Conservation (phyloP, 1,140 invertebrate genomes). For the Pogonognathellus flavescens region DNA sequence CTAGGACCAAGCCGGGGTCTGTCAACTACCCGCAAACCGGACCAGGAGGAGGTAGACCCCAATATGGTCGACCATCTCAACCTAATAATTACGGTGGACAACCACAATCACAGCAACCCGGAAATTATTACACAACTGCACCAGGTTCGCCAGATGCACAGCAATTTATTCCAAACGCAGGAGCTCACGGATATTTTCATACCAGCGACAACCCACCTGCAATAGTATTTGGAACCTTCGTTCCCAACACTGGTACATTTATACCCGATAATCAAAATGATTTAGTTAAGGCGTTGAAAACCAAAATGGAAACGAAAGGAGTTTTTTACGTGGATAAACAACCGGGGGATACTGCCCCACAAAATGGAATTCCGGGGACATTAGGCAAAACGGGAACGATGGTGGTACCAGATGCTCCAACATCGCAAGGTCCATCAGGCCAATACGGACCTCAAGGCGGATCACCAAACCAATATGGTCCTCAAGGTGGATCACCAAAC, state of each 20-base stretch:
- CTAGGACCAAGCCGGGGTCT: neutral
- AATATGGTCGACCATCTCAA: neutral
- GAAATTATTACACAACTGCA: neutral
- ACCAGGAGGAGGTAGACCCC: neutral
- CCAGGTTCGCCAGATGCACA: neutral
- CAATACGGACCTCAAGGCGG: neutral
- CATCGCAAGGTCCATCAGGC: neutral
- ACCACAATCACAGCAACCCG: neutral
- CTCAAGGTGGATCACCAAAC: neutral
- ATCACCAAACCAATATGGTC: neutral
- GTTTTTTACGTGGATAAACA: neutral
- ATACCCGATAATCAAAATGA: neutral
- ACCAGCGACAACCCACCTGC: neutral
- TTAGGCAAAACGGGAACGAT: neutral
- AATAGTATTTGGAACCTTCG: neutral
- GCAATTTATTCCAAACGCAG: neutral
- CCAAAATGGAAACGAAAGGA: neutral
- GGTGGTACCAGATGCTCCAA: neutral
- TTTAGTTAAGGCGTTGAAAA: neutral
- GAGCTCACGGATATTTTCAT: neutral
- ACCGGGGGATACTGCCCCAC: neutral
- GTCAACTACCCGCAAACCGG: neutral
- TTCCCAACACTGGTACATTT: neutral
- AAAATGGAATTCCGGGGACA: neutral
- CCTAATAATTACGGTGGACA: neutral